Evolutionary conservation across 2,113 vertebrate genomes (phyloP).

Genomic region (Pseudopodoces humilis): DNA sequence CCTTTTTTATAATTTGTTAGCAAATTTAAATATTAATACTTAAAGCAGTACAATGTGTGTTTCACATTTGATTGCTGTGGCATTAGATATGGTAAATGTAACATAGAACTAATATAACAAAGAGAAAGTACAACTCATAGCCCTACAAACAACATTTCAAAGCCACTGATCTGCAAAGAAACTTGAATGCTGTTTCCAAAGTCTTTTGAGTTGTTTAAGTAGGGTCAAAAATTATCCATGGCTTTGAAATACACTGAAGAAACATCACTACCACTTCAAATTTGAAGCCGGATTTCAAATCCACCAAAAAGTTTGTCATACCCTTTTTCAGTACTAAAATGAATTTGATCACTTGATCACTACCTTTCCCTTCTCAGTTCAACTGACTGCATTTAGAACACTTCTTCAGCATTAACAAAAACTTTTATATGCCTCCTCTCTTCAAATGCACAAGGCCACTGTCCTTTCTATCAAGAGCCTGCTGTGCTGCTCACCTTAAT

Average conservation of each 20-base stretch:
- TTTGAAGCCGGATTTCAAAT: background rate
- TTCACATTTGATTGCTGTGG: background rate
- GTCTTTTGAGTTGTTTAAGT: background rate
- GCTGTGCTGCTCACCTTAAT: background rate
- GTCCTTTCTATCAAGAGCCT: background rate
- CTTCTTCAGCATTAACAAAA: background rate
- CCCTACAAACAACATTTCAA: background rate
- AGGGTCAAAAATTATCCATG: background rate
- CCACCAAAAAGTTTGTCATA: background rate
- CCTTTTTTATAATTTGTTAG: background rate
- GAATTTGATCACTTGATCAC: background rate
- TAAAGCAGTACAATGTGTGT: background rate
- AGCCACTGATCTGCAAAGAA: background rate
- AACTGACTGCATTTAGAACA: background rate
- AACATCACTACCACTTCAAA: background rate
- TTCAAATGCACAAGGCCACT: background rate
- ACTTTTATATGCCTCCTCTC: background rate
- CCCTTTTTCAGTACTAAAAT: background rate
- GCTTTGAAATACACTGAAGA: background rate
- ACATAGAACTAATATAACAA: background rate
- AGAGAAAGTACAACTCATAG: background rate
- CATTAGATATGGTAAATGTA: background rate
- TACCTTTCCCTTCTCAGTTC: background rate
- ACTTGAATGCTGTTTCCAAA: background rate
- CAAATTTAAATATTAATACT: background rate